These are phyloP conservation scores for Acleris sparsana DNA, from an alignment of 2,888 invertebrate genomes.

Conservation along the genomic window DNA sequence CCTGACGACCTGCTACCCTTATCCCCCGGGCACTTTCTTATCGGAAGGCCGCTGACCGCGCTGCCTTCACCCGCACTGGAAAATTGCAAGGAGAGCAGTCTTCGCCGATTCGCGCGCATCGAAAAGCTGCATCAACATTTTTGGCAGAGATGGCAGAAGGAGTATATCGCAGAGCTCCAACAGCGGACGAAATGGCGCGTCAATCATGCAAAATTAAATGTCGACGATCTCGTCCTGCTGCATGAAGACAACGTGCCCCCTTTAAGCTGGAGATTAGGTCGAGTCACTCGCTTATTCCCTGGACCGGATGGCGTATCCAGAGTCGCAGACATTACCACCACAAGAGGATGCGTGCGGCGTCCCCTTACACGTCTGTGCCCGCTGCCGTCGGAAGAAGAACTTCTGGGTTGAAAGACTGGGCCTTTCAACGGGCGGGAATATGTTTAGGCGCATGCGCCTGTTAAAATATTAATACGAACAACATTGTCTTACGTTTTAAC, in stretches of 20 bases:
- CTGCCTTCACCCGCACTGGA: constrained; percentile 22
- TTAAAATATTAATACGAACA: no score
- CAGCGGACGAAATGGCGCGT: no score
- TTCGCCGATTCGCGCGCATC: constrained; percentile 33
- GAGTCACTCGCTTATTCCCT: constrained; percentile 28
- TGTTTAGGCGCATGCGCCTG: constrained; percentile 2
- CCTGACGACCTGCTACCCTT: constrained; percentile 32
- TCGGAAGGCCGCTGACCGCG: constrained; percentile 31
- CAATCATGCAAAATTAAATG: constrained; percentile 20
- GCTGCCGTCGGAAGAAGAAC: background rate
- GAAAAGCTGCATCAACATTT: constrained; percentile 40
- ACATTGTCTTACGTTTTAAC: no score
- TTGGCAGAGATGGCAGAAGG: no score
- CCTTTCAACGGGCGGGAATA: constrained; percentile 18
- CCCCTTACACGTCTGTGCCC: constrained; percentile 6
- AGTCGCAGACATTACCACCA: no score
- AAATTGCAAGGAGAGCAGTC: constrained; percentile 2
- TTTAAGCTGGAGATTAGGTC: constrained; percentile 24
- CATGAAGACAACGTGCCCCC: constrained; percentile 35
- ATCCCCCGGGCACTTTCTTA: constrained; percentile 37
- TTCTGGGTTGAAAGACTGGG: constrained; percentile 2
- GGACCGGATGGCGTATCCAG: constrained; percentile 20
- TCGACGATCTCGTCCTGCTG: constrained; percentile 38
- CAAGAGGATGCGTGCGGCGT: no score
- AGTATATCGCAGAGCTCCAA: constrained; percentile 40